phyloP scores from a whole-genome alignment of 2,113 vertebrate species.

The Pluvianellus socialis region DNA sequence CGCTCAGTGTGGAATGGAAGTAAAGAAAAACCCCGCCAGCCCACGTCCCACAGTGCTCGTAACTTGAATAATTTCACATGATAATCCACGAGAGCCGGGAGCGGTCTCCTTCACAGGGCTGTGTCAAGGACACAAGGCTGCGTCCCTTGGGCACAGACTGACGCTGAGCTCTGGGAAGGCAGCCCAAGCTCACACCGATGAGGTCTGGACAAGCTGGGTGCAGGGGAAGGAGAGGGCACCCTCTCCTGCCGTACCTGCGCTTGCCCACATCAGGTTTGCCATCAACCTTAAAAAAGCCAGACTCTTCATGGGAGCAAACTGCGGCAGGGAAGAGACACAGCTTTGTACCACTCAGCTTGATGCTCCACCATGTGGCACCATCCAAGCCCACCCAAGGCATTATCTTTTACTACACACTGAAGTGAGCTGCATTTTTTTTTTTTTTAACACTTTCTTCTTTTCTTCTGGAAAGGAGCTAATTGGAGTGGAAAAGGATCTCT shows the following conservation, averaged over 20 bases:
- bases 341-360: neutral
- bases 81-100: neutral
- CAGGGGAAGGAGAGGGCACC: neutral
- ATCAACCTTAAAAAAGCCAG: neutral
- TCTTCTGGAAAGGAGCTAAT: constrained; percentile 33
- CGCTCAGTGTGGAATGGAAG: neutral
- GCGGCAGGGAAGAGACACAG: neutral
- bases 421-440: neutral
- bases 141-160: neutral
- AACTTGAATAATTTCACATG: neutral
- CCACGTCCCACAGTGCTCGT: neutral
- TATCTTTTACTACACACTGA: constrained; percentile 16
- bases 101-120: neutral
- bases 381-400: constrained; percentile 10
- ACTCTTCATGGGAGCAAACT: neutral
- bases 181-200: neutral
- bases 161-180: neutral
- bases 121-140: neutral
- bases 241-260: accelerated
- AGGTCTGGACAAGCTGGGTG: neutral
- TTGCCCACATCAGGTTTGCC: neutral
- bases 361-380: neutral
- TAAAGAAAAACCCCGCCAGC: neutral
- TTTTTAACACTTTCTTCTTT: neutral
- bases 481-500: neutral